phyloP scores from a whole-genome alignment of 2,113 vertebrate genomes.

The Brachyhypopomus gauderio region DNA sequence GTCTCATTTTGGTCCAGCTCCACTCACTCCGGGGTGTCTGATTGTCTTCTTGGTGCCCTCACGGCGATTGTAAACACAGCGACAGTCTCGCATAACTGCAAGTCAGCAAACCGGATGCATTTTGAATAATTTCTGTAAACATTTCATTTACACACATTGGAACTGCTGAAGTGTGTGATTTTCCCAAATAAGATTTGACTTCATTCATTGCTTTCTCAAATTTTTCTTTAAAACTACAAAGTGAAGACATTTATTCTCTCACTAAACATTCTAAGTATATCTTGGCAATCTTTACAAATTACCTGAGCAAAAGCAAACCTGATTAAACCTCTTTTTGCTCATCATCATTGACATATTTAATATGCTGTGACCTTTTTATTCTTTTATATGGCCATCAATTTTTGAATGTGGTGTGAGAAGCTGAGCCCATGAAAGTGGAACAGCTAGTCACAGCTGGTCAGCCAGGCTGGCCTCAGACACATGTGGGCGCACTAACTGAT shows the following conservation, averaged over 20 bases:
- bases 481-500: conserved; percentile 47
- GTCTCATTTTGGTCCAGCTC: conserved; percentile 16
- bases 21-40: not conserved
- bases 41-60: not conserved
- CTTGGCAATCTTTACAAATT: not conserved
- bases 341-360: conserved; percentile 18
- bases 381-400: conserved; percentile 18
- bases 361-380: not conserved
- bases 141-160: too few species aligned
- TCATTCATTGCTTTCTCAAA: too few species aligned
- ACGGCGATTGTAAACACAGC: not conserved
- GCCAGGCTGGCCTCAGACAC: conserved; percentile 27
- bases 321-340: not conserved
- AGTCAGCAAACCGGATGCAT: not conserved
- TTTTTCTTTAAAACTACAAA: not conserved
- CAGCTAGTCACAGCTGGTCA: conserved; percentile 37
- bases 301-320: conserved; percentile 5
- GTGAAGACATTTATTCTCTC: not conserved
- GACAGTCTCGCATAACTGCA: not conserved
- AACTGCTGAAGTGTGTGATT: too few species aligned
- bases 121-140: not conserved
- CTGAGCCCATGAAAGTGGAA: conserved; percentile 34
- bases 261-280: not conserved
- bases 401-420: conserved; percentile 26
- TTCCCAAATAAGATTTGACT: too few species aligned